Evolutionary conservation across 1,140 invertebrate species (phyloP), one percentile per base, ranked within the genome.

Genomic region (Orchestia grillus): DNA sequence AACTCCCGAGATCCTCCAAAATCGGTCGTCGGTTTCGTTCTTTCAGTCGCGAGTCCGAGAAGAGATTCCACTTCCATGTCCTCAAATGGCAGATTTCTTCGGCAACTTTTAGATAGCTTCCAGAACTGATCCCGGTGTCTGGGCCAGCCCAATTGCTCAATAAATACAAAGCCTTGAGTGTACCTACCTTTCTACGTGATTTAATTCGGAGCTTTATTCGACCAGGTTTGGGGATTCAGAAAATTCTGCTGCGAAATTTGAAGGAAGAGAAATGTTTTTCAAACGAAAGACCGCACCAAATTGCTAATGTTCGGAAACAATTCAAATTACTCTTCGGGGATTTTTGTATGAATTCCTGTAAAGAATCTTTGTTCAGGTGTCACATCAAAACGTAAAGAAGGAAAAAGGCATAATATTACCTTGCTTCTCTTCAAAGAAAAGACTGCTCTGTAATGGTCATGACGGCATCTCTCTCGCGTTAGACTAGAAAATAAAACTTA

Each of bases 41-140:
- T 44, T 94, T 45, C 43, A 94, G 92, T 94, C 44, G 36, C 92
- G 4, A 3, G 92, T n/a, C 43, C 40, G 0, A 44, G 3, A 40
- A 47, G 44, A 94, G 44, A 44, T 94, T n/a, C 43, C 0, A 23
- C 40, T 45, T 42, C 92, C 92, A 94, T 94, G 92, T 94, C 44
- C 92, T 45, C 44, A 94, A 94, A 94, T 47, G 44, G 36, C 92
- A 94, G 92, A 94, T 94, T 94, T 94, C 92, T 94, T 94, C 92
- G 40, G 44, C 92, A 94, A 94, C 44, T 94, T 94, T 45, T 47
- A 94, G 44, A 94, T 94, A 4, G 92, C 92, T 94, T 94, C 40
- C 15, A 45, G 43, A 94, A 94, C 44, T 8, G 92, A 94, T 94
- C 41, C 92, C 23, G 6, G 92, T 40, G 40, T 40, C 40, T 94